These are phyloP conservation scores for Egretta garzetta DNA, from an alignment of 2,113 vertebrate genomes.

Conservation along the genomic window DNA sequence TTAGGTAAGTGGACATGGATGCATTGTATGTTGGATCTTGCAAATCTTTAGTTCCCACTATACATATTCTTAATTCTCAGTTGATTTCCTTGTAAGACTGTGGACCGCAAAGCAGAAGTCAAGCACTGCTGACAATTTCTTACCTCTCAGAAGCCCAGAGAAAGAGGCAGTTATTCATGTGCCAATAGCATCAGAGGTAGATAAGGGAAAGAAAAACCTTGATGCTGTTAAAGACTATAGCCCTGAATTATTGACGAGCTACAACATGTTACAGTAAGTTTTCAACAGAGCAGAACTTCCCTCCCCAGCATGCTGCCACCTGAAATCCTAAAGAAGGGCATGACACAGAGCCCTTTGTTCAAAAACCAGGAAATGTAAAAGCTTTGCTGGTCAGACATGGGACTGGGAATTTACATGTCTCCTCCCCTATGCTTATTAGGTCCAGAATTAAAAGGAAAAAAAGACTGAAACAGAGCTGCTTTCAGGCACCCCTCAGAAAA, in stretches of 20 bases:
- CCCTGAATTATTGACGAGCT: neutral
- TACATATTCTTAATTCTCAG: neutral
- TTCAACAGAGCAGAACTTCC: neutral
- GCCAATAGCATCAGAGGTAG: neutral
- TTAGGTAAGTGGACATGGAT: neutral
- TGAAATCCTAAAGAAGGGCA: slow-evolving; percentile 32
- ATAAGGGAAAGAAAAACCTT: neutral
- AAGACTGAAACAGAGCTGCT: slow-evolving; percentile 5
- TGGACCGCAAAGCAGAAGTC: neutral
- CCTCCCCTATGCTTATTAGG: neutral
- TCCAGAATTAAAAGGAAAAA: neutral
- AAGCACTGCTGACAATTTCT: neutral
- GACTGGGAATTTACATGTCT: neutral
- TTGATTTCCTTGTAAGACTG: neutral
- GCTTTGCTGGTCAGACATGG: slow-evolving; percentile 1
- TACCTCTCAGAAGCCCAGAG: neutral
- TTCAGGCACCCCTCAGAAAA: neutral
- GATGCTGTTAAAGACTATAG: neutral
- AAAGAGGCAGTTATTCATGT: neutral
- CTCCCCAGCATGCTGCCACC: slow-evolving; percentile 36
- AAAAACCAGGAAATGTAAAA: slow-evolving; percentile 17
- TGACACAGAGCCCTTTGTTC: slow-evolving; percentile 72
- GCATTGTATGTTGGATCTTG: neutral
- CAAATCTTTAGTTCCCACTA: neutral
- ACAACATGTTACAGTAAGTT: neutral